Percentiles rank a stretch among this genome's conserved stretches.
Evolutionary conservation across 2,888 invertebrate species (phyloP).

Genomic region (Atethmia centrago): DNA sequence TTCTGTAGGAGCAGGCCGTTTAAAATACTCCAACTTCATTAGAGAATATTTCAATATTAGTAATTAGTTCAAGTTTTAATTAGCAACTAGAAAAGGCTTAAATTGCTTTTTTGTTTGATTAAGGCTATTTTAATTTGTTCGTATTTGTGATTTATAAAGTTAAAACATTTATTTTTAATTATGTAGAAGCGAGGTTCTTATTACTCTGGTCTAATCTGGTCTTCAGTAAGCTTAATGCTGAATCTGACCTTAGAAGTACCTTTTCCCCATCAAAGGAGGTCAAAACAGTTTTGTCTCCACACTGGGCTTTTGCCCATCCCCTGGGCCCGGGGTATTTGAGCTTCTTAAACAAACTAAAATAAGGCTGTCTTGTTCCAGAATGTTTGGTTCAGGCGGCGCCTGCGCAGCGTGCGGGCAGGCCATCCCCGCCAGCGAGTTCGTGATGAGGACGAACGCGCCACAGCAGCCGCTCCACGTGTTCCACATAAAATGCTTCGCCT

Average conservation of each 20-base stretch:
- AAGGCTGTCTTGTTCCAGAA: conserved; percentile 91
- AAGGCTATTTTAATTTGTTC: conserved; percentile 33
- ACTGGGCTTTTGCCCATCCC: conserved; percentile 37
- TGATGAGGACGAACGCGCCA: conserved; percentile 94
- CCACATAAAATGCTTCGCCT: conserved; percentile 98
- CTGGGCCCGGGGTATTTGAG: conserved; percentile 59
- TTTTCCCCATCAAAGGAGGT: conserved; percentile 22
- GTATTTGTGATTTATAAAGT: conserved; percentile 15
- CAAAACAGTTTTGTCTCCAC: conserved; percentile 32
- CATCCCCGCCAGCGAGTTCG: conserved; percentile 98
- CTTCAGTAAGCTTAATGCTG: background rate
- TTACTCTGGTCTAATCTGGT: background rate
- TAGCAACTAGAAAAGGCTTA: conserved; percentile 40
- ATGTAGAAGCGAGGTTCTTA: background rate
- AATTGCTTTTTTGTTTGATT: conserved; percentile 42
- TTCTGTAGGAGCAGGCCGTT: conserved; percentile 56
- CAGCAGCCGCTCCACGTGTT: conserved; percentile 94
- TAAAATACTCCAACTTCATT: conserved; percentile 62
- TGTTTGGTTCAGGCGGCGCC: conserved; percentile 97
- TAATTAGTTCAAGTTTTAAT: conserved; percentile 58
- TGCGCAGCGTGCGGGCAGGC: conserved; percentile 97
- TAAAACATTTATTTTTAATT: conserved; percentile 15
- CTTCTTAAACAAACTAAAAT: conserved; percentile 53
- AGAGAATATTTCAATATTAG: conserved; percentile 54
- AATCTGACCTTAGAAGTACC: background rate